phyloP scores from a whole-genome alignment of 1,140 invertebrate genomes.

The Eriocheir sinensis region DNA sequence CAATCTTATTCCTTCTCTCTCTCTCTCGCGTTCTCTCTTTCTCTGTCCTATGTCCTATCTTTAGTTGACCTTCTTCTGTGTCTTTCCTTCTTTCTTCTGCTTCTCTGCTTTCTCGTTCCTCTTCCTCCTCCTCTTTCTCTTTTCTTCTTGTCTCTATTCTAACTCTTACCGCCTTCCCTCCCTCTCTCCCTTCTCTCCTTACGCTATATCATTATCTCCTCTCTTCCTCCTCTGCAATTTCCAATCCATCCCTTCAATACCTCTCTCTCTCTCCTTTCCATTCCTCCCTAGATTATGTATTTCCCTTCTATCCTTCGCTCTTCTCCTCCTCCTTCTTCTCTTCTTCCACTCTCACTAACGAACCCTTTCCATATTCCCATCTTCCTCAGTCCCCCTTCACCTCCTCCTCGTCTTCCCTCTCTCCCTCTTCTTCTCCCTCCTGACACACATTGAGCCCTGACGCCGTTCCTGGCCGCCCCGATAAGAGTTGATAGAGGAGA shows the following conservation, averaged over 20 bases:
- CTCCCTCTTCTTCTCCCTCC: neutral
- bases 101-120: neutral
- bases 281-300: neutral
- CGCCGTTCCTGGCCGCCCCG: neutral
- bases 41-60: too few species aligned
- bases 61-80: neutral
- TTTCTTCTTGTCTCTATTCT: neutral
- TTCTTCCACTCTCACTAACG: neutral
- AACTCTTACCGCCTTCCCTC: neutral
- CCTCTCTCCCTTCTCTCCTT: slow-evolving; percentile 17
- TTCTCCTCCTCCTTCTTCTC: neutral
- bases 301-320: neutral
- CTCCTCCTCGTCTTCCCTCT: too few species aligned
- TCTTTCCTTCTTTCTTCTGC: neutral
- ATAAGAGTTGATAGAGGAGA: too few species aligned
- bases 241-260: neutral
- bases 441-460: neutral
- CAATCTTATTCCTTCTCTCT: too few species aligned
- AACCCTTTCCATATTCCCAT: neutral
- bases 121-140: neutral
- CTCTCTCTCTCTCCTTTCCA: neutral
- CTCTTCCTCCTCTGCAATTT: neutral
- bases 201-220: neutral
- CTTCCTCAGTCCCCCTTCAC: neutral
- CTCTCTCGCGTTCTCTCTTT: too few species aligned